A percentile compares a stretch with the other conserved stretches of the same genome.
Evolutionary conservation across 92 coral and sea anemone genomes (phyloP).

Genomic region (Muricea muricata): DNA sequence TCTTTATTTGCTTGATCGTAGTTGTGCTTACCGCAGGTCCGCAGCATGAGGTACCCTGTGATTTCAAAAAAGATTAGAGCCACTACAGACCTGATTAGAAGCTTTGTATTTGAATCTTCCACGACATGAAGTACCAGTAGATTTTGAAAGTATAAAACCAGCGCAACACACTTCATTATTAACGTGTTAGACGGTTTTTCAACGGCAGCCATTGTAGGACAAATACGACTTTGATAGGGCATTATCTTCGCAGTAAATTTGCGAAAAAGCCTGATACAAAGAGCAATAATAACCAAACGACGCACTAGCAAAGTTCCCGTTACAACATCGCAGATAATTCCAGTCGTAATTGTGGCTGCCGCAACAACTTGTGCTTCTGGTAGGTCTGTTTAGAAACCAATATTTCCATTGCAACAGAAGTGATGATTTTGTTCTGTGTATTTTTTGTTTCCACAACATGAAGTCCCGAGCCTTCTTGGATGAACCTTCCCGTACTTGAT

Average conservation of each 20-base stretch:
- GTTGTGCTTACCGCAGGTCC: slow-evolving; percentile 6
- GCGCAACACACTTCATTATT: background rate
- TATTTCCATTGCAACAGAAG: slow-evolving; percentile 1
- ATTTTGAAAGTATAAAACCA: background rate
- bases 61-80: slow-evolving; percentile 18
- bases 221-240: background rate
- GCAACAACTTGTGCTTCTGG: background rate
- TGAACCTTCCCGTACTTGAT: slow-evolving; percentile 16
- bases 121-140: slow-evolving; percentile 19
- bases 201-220: slow-evolving; percentile 12
- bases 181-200: background rate
- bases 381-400: background rate
- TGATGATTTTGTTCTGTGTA: background rate
- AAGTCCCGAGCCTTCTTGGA: background rate
- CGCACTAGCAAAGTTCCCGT: background rate
- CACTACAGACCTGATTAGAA: slow-evolving; percentile 24
- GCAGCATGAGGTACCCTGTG: slow-evolving; percentile 23
- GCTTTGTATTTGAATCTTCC: slow-evolving; percentile 31
- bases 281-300: slow-evolving; percentile 19
- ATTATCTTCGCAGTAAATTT: slow-evolving; percentile 19
- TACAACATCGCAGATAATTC: background rate
- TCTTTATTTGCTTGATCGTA: slow-evolving; percentile 33
- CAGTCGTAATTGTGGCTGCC: slow-evolving; percentile 1
- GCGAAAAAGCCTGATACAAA: slow-evolving; percentile 6
- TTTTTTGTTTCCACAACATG: slow-evolving; percentile 24